phyloP scores from a whole-genome alignment of 2,888 invertebrate species.

The Griposia aprilina region DNA sequence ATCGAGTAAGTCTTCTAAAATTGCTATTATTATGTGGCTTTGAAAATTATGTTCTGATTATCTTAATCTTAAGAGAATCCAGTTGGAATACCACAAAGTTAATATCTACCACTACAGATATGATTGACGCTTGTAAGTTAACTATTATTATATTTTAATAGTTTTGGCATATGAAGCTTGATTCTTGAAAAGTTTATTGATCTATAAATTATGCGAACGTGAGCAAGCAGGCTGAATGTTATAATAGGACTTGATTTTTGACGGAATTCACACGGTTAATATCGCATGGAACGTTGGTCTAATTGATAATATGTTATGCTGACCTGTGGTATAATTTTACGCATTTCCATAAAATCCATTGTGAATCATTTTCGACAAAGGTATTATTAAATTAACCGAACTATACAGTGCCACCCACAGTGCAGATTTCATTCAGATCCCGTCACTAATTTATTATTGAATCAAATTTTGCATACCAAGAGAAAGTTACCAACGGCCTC shows the following conservation, averaged over 20 bases:
- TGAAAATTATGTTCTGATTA: slow-evolving; percentile 2
- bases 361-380: slow-evolving; percentile 21
- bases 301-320: slow-evolving; percentile 20
- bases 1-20: slow-evolving; percentile 1
- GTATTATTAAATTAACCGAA: slow-evolving; percentile 18
- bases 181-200: slow-evolving; percentile 27
- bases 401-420: not conserved
- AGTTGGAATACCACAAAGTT: not conserved
- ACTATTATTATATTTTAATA: not conserved
- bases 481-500: slow-evolving; percentile 39
- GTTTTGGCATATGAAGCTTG: not conserved
- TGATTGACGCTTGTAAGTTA: not conserved
- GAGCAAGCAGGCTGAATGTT: not conserved
- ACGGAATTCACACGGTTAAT: slow-evolving; percentile 12
- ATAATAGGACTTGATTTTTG: slow-evolving; percentile 7
- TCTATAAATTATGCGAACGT: slow-evolving; percentile 6
- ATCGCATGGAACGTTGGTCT: slow-evolving; percentile 2
- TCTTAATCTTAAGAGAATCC: not conserved
- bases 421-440: slow-evolving; percentile 20
- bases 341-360: slow-evolving; percentile 1
- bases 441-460: slow-evolving; percentile 23
- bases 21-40: not conserved
- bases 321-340: not conserved
- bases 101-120: not conserved
- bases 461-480: slow-evolving; percentile 15